Conservation (phyloP, 2,888 invertebrate species). For the Anthrax anthrax region DNA sequence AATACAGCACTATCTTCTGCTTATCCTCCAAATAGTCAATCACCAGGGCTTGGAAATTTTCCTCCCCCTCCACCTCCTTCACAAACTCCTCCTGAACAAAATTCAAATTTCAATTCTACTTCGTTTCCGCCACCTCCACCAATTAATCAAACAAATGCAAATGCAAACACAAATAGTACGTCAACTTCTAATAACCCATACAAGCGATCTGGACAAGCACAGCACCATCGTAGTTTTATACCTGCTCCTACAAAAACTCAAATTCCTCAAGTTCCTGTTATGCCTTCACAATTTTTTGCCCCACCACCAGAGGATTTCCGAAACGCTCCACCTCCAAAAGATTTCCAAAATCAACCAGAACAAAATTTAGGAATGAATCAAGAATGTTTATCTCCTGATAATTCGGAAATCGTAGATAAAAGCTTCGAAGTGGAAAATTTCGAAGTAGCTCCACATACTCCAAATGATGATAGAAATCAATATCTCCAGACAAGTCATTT, state of each 20-base stretch:
- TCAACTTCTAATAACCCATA: slow-evolving; percentile 23
- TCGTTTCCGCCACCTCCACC: slow-evolving; percentile 11
- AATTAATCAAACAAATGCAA: slow-evolving; percentile 9
- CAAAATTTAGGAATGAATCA: slow-evolving; percentile 40
- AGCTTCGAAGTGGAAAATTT: slow-evolving; percentile 27
- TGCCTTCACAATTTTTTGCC: slow-evolving; percentile 15
- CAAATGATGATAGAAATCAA: slow-evolving; percentile 57
- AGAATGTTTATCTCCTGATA: slow-evolving; percentile 48
- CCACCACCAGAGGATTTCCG: slow-evolving; percentile 29
- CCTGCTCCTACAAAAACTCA: slow-evolving; percentile 31
- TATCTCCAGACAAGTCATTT: slow-evolving; percentile 64
- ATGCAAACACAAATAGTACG: neutral
- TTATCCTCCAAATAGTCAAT: slow-evolving; percentile 4
- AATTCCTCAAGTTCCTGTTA: slow-evolving; percentile 23
- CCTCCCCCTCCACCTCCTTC: slow-evolving; percentile 13
- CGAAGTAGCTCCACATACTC: slow-evolving; percentile 40
- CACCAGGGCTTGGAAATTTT: slow-evolving; percentile 3
- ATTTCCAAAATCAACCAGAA: slow-evolving; percentile 28
- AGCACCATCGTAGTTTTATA: slow-evolving; percentile 30
- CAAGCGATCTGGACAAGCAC: slow-evolving; percentile 24
- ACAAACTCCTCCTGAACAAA: slow-evolving; percentile 1
- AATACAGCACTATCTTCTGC: neutral
- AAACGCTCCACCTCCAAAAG: slow-evolving; percentile 30
- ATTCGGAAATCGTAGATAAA: slow-evolving; percentile 48
- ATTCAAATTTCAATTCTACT: neutral